Conservation (phyloP, 2,797 vertebrate species). For the Lindbergichthys nudifrons region DNA sequence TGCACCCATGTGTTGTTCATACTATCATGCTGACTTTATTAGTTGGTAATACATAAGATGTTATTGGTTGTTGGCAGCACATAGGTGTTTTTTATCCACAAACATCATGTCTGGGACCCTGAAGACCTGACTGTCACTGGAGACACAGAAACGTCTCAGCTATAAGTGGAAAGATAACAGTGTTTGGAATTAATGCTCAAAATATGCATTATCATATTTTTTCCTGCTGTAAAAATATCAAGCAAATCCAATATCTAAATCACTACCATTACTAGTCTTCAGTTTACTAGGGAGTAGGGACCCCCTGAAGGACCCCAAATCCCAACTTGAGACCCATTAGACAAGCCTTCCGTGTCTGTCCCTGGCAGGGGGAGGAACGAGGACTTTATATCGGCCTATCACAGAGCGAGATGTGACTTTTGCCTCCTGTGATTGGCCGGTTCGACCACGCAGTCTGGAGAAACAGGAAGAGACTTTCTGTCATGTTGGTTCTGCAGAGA, state of each 20-base stretch:
- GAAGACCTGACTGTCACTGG: constrained; percentile 56
- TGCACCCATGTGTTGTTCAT: constrained; percentile 58
- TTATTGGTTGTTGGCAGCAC: constrained; percentile 54
- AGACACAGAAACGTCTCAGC: constrained; percentile 65
- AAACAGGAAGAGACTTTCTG: constrained; percentile 73
- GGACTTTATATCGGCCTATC: constrained; percentile 62
- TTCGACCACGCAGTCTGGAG: constrained; percentile 46
- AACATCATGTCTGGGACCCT: constrained; percentile 60
- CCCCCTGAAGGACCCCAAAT: constrained; percentile 71
- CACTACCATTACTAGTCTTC: constrained; percentile 58
- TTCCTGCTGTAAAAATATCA: constrained; percentile 62
- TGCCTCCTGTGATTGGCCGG: constrained; percentile 63
- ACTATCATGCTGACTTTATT: constrained; percentile 65
- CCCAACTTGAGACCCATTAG: constrained; percentile 69
- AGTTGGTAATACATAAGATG: constrained; percentile 53
- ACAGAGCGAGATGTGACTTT: constrained; percentile 48
- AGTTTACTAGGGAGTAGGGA: constrained; percentile 55
- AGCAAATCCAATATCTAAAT: constrained; percentile 73
- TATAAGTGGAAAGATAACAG: constrained; percentile 57
- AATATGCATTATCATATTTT: constrained; percentile 59
- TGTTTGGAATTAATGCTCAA: constrained; percentile 63
- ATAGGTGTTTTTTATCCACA: constrained; percentile 54
- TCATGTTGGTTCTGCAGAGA: constrained; percentile 30
- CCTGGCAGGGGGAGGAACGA: constrained; percentile 51
- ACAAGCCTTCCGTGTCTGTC: constrained; percentile 63